Evolutionary conservation across 2,113 vertebrate genomes (phyloP).

Genomic region (Passer domesticus): DNA sequence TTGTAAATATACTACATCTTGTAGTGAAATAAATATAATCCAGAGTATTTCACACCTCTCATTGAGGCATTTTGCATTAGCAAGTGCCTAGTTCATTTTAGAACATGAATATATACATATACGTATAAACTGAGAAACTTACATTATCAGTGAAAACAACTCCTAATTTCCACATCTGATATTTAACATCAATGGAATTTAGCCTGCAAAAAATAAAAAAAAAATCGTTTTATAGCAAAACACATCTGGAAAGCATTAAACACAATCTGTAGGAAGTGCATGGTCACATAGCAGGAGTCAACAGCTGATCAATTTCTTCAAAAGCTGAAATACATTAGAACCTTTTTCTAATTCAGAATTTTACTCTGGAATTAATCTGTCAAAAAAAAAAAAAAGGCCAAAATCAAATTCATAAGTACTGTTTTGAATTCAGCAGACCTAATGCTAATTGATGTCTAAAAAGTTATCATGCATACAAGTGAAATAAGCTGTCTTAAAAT

Average conservation of each 20-base stretch:
- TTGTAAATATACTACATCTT: neutral
- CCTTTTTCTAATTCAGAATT: neutral
- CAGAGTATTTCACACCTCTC: neutral
- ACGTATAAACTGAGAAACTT: constrained; percentile 44
- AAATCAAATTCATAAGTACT: neutral
- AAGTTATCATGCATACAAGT: neutral
- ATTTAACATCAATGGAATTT: constrained; percentile 95
- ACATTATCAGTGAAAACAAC: constrained; percentile 98
- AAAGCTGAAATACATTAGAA: neutral
- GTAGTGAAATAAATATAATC: neutral
- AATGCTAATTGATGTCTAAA: neutral
- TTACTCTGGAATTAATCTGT: neutral
- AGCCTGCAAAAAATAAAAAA: constrained; percentile 73
- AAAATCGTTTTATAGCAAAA: neutral
- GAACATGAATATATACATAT: neutral
- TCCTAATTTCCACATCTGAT: constrained; percentile 98
- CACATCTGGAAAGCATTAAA: neutral
- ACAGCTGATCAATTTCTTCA: neutral
- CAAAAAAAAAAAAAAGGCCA: neutral
- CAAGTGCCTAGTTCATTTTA: neutral
- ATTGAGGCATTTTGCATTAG: neutral
- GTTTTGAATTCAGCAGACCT: neutral
- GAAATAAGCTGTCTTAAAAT: neutral
- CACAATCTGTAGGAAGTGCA: neutral
- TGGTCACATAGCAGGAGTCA: neutral